These are phyloP conservation scores for Parapsyche elsis DNA, from an alignment of 1,140 invertebrate genomes.

Conservation along the genomic window DNA sequence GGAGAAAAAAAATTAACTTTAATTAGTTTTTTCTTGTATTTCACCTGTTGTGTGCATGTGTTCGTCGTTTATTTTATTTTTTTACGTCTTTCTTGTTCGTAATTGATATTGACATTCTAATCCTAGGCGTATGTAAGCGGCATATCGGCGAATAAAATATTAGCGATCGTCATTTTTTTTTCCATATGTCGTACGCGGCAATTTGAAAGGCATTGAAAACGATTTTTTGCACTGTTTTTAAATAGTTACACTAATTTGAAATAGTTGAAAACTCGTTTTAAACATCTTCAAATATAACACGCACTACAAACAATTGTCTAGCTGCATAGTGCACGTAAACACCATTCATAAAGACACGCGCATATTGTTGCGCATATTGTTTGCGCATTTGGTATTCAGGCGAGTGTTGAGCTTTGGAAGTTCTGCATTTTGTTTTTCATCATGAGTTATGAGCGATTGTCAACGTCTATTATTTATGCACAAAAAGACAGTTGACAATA, in stretches of 20 bases:
- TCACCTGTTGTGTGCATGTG: not conserved
- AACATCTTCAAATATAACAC: too few species aligned
- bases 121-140: constrained; percentile 27
- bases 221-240: not conserved
- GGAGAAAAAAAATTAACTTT: constrained; percentile 27
- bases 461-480: too few species aligned
- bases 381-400: too few species aligned
- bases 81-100: constrained; percentile 5
- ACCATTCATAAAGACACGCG: too few species aligned
- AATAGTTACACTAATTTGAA: not conserved
- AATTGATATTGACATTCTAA: constrained; percentile 34
- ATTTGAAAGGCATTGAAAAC: constrained; percentile 6
- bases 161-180: constrained; percentile 8
- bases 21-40: constrained; percentile 17
- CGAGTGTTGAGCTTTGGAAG: too few species aligned
- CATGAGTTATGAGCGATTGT: too few species aligned
- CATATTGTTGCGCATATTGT: too few species aligned
- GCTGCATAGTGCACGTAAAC: too few species aligned
- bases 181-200: not conserved
- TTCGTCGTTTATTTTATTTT: not conserved
- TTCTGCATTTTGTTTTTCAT: too few species aligned
- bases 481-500: too few species aligned
- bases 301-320: too few species aligned
- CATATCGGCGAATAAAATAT: constrained; percentile 23
- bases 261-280: not conserved